These are phyloP conservation scores for Morone saxatilis DNA, from an alignment of 2,113 vertebrate species.

Conservation along the genomic window DNA sequence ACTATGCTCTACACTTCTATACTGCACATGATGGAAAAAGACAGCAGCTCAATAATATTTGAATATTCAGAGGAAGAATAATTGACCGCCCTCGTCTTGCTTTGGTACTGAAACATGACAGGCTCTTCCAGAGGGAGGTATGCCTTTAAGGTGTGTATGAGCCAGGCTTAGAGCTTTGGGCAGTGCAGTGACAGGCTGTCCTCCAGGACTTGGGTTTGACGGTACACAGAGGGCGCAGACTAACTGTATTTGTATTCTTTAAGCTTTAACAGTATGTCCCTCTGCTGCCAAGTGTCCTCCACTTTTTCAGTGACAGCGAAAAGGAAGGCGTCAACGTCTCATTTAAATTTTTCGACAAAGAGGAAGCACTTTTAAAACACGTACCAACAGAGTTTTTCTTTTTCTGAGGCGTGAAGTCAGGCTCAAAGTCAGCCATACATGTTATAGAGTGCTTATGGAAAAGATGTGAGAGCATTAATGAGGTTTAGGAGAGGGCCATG, in stretches of 20 bases:
- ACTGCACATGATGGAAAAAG: slow-evolving; percentile 13
- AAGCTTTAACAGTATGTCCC: slow-evolving; percentile 1
- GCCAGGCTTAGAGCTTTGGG: slow-evolving; percentile 27
- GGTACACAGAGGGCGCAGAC: slow-evolving; percentile 4
- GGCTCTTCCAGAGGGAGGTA: slow-evolving; percentile 3
- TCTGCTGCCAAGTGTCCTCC: slow-evolving; percentile 9
- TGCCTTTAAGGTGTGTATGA: slow-evolving; percentile 28
- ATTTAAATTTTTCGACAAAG: slow-evolving; percentile 28
- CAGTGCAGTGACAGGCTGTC: slow-evolving; percentile 33
- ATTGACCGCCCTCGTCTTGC: slow-evolving; percentile 20
- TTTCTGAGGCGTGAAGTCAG: background rate
- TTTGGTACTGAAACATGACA: slow-evolving; percentile 23
- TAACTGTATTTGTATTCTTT: slow-evolving; percentile 53
- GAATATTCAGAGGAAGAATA: slow-evolving; percentile 42
- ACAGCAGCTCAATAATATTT: slow-evolving; percentile 18
- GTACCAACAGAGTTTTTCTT: background rate
- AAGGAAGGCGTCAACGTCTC: background rate
- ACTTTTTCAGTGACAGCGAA: slow-evolving; percentile 10
- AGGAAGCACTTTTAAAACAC: background rate
- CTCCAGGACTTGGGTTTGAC: slow-evolving; percentile 14
- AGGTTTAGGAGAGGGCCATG: slow-evolving; percentile 16
- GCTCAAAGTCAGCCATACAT: background rate
- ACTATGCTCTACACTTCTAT: slow-evolving; percentile 6
- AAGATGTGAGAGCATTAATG: slow-evolving; percentile 7
- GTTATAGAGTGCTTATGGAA: background rate